phyloP scores from a whole-genome alignment of 1,140 invertebrate species.

The Pseudomyrmex sp. region DNA sequence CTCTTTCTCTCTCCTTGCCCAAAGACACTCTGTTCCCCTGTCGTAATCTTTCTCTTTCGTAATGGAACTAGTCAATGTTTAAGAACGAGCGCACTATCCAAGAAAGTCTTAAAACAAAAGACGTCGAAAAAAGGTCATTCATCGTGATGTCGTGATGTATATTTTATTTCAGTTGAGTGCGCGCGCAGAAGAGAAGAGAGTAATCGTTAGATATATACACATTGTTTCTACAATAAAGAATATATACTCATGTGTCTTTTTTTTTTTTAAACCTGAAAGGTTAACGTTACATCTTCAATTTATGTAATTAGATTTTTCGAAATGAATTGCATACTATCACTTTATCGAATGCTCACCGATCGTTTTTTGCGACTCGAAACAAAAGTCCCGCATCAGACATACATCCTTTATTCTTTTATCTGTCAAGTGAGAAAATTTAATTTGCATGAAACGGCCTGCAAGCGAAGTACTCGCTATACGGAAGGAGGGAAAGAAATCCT shows the following conservation, averaged over 20 bases:
- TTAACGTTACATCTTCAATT: neutral
- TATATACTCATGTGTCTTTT: neutral
- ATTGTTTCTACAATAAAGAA: neutral
- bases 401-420: constrained; percentile 2
- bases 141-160: neutral
- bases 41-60: constrained; percentile 9
- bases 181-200: neutral
- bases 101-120: neutral
- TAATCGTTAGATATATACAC: neutral
- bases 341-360: constrained; percentile 5
- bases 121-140: neutral
- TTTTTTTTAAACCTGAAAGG: neutral
- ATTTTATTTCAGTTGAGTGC: constrained; percentile 18
- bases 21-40: constrained; percentile 2
- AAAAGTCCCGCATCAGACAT: constrained; percentile 13
- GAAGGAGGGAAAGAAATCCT: neutral
- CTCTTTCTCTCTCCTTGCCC: constrained; percentile 1
- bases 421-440: constrained; percentile 24
- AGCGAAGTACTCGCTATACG: neutral
- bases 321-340: neutral
- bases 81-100: neutral
- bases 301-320: neutral
- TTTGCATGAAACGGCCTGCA: constrained; percentile 8
- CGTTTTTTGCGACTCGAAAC: constrained; percentile 14
- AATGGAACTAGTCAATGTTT: constrained; percentile 11